A percentile compares a stretch with the other conserved stretches of the same genome.
phyloP scores from a whole-genome alignment of 2,888 invertebrate species.

The Drepana falcataria region DNA sequence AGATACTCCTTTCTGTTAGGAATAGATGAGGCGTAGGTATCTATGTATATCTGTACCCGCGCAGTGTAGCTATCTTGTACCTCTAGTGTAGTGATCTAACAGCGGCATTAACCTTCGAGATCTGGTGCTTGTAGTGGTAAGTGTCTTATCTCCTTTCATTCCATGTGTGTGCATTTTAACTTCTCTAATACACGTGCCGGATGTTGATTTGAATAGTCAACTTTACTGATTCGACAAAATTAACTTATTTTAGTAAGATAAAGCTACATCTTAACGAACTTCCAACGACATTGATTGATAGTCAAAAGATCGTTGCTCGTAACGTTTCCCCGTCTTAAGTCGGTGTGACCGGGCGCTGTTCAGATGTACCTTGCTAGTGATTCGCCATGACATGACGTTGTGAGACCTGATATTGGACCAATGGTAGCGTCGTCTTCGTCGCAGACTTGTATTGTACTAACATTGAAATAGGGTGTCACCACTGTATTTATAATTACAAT shows the following conservation, averaged over 20 bases:
- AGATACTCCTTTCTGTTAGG: slow-evolving; percentile 14
- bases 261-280: background rate
- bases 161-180: slow-evolving; percentile 58
- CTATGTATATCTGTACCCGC: slow-evolving; percentile 25
- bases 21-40: slow-evolving; percentile 15
- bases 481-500: background rate
- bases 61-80: slow-evolving; percentile 26
- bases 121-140: slow-evolving; percentile 74
- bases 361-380: slow-evolving; percentile 15
- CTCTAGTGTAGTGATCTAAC: slow-evolving; percentile 34
- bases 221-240: background rate
- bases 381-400: slow-evolving; percentile 47
- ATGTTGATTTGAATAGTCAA: slow-evolving; percentile 5
- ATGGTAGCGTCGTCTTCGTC: slow-evolving; percentile 26
- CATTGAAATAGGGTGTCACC: slow-evolving; percentile 9
- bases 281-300: background rate
- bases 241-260: slow-evolving; percentile 2
- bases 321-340: background rate
- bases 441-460: slow-evolving; percentile 16
- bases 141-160: slow-evolving; percentile 60
- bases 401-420: slow-evolving; percentile 60
- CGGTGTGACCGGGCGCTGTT: background rate
- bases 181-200: slow-evolving; percentile 17
- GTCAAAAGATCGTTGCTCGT: background rate
- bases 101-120: slow-evolving; percentile 48